phyloP scores from a whole-genome alignment of 2,797 vertebrate species.

The Parauchenoglanis punctatus region DNA sequence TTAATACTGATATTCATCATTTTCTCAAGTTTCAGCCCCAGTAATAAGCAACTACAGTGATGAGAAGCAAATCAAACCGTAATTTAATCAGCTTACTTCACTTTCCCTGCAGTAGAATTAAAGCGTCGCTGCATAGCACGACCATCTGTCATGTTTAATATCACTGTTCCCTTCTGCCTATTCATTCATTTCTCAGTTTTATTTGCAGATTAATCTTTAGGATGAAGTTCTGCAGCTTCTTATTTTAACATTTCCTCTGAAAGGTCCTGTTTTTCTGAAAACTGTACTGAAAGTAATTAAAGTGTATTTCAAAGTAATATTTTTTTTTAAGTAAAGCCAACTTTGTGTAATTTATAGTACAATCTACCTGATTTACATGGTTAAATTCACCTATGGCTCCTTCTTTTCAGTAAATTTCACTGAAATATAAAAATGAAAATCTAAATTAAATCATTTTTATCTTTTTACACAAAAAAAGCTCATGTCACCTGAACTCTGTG shows the following conservation, averaged over 20 bases:
- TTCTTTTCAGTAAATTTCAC: background rate
- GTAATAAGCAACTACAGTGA: background rate
- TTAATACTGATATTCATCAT: background rate
- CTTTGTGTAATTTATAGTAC: background rate
- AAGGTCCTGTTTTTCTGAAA: background rate
- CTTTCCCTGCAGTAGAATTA: constrained; percentile 4
- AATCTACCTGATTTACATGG: background rate
- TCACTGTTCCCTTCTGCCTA: background rate
- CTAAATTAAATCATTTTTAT: background rate
- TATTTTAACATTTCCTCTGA: background rate
- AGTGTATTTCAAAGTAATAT: too few species aligned
- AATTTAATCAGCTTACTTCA: background rate
- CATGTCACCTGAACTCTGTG: background rate
- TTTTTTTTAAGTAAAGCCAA: background rate
- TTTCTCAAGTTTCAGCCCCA: background rate
- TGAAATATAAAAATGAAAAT: background rate
- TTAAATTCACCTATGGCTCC: background rate
- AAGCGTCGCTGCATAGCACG: background rate
- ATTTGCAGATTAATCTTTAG: background rate
- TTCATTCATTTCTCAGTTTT: background rate
- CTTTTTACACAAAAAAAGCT: background rate
- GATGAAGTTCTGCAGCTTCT: background rate
- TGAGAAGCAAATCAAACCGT: background rate
- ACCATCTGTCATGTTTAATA: background rate
- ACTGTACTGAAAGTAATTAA: background rate